A percentile compares a stretch with the other conserved stretches of the same genome.
Conservation (phyloP, 2,888 invertebrate species). For the Petrolisthes manimaculis region DNA sequence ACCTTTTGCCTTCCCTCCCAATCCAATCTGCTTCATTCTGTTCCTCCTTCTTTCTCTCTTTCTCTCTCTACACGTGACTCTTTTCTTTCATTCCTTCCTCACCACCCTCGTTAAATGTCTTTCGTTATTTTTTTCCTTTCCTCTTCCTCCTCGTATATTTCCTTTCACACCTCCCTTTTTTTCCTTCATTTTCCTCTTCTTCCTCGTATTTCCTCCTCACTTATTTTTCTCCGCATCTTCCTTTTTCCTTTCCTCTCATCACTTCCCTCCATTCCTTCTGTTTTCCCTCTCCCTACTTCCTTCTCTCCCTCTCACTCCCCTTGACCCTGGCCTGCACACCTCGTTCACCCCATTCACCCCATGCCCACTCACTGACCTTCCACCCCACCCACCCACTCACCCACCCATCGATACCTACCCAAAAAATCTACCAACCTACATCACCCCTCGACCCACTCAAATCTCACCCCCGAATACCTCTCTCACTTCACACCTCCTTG, state of each 20-base stretch:
- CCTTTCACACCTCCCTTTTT: neutral
- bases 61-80: neutral
- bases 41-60: neutral
- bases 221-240: neutral
- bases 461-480: too few relatives aligned
- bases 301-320: neutral
- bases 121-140: neutral
- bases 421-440: too few relatives aligned
- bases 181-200: neutral
- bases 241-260: neutral
- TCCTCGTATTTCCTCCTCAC: neutral
- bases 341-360: too few relatives aligned
- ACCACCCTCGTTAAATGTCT: too few relatives aligned
- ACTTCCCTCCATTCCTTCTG: neutral
- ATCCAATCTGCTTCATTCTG: neutral
- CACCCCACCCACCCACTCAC: too few relatives aligned
- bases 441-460: too few relatives aligned
- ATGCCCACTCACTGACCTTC: too few relatives aligned
- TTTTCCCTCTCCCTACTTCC: neutral
- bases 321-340: too few relatives aligned
- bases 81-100: too few relatives aligned
- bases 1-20: neutral
- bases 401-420: too few relatives aligned
- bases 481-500: too few relatives aligned
- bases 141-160: neutral